Conservation (phyloP, 2,113 vertebrate species). For the Callipepla squamata region DNA sequence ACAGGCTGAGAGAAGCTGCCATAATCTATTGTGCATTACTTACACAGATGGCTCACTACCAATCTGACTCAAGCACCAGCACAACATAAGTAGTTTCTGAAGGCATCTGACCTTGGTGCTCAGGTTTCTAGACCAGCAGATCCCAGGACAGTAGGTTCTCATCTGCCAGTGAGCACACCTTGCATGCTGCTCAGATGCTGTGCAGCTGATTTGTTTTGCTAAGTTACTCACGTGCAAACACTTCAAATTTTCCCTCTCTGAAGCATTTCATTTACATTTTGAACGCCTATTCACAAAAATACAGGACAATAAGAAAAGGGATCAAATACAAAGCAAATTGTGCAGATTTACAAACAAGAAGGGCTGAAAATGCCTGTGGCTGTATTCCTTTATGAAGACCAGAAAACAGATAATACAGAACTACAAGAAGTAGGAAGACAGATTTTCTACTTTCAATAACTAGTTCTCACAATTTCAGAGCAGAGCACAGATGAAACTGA, state of each 20-base stretch:
- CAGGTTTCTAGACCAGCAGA: neutral
- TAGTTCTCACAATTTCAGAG: neutral
- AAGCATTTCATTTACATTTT: neutral
- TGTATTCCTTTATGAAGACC: neutral
- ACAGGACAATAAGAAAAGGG: neutral
- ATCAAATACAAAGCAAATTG: neutral
- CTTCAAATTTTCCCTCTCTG: neutral
- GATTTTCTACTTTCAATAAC: neutral
- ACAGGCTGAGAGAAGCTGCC: neutral
- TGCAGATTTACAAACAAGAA: neutral
- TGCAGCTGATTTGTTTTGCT: neutral
- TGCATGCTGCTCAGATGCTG: neutral
- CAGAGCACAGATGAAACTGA: neutral
- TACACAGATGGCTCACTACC: neutral
- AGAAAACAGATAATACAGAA: neutral
- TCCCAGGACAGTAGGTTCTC: fast-evolving
- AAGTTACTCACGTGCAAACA: fast-evolving
- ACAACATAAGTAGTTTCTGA: neutral
- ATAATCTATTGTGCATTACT: neutral
- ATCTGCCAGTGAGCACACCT: fast-evolving
- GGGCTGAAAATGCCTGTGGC: neutral
- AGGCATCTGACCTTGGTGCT: fast-evolving
- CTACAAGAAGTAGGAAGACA: neutral
- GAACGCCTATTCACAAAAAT: neutral
- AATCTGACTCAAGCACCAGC: neutral